Evolutionary conservation across 2,888 invertebrate genomes (phyloP).

Genomic region (Parapristionchus giblindavisi): DNA sequence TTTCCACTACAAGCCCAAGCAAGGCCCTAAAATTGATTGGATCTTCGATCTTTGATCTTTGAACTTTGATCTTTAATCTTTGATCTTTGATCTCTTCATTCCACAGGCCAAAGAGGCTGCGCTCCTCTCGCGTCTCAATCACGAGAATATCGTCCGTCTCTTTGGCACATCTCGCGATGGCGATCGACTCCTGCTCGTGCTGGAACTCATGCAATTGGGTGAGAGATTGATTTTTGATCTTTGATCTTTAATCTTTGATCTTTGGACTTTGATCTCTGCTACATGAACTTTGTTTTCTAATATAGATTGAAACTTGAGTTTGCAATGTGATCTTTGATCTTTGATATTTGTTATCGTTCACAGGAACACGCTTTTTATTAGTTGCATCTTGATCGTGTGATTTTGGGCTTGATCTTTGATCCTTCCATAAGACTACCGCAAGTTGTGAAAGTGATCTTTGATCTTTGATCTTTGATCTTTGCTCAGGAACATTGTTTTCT

Average conservation of each 20-base stretch:
- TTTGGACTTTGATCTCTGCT: background rate
- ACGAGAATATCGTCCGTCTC: conserved; percentile 86
- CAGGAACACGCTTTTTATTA: too few relatives aligned
- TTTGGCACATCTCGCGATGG: conserved; percentile 50
- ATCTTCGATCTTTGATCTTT: background rate
- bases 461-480: too few relatives aligned
- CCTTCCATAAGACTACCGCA: too few relatives aligned
- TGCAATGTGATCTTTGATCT: background rate
- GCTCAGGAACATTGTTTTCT: too few relatives aligned
- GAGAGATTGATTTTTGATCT: conserved; percentile 75
- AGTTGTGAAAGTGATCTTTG: too few relatives aligned
- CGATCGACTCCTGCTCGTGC: conserved; percentile 85
- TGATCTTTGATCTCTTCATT: background rate
- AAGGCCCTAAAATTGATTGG: background rate
- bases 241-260: background rate
- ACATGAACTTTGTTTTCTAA: background rate
- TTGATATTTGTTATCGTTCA: background rate
- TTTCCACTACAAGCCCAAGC: too few relatives aligned
- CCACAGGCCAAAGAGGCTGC: conserved; percentile 31
- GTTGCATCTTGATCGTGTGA: too few relatives aligned
- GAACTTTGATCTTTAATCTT: too few relatives aligned
- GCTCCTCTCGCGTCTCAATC: conserved; percentile 88
- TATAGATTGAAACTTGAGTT: background rate
- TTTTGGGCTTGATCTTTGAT: too few relatives aligned
- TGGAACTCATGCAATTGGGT: conserved; percentile 96